Conservation (phyloP, 2,113 vertebrate genomes). For the Oncorhynchus nerka region DNA sequence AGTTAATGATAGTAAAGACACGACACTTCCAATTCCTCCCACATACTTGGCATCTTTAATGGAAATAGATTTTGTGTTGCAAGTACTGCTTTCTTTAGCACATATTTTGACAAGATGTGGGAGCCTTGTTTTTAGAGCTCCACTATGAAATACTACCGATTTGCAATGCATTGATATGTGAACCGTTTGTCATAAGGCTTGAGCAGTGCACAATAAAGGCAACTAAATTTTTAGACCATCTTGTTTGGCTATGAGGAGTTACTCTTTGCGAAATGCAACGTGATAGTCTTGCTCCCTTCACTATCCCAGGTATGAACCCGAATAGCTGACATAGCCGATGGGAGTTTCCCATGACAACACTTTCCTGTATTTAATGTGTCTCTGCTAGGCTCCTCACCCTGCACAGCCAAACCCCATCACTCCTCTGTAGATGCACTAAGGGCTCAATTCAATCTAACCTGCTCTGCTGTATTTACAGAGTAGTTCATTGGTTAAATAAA, state of each 20-base stretch:
- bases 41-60: not conserved
- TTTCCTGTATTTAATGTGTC: conserved; percentile 44
- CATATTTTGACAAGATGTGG: conserved; percentile 6
- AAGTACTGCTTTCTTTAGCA: not conserved
- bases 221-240: conserved; percentile 11
- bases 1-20: too few species aligned
- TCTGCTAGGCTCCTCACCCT: conserved; percentile 26
- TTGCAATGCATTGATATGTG: conserved; percentile 30
- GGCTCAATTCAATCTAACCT: too few species aligned
- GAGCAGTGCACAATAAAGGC: not conserved
- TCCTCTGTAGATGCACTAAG: conserved; percentile 27
- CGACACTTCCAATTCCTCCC: not conserved
- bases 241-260: conserved; percentile 43
- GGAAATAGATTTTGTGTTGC: conserved; percentile 1
- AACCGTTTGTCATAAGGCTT: not conserved
- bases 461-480: not conserved
- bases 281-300: conserved; percentile 37
- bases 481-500: not conserved
- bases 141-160: conserved; percentile 12
- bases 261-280: conserved; percentile 40
- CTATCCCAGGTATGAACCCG: conserved; percentile 45
- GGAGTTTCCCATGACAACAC: conserved; percentile 61
- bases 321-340: conserved; percentile 48
- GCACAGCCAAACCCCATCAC: conserved; percentile 58
- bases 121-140: conserved; percentile 1